Evolutionary conservation across 53 echinoderm and acorn worm genomes (phyloP).

Genomic region (Stichopus horrens): DNA sequence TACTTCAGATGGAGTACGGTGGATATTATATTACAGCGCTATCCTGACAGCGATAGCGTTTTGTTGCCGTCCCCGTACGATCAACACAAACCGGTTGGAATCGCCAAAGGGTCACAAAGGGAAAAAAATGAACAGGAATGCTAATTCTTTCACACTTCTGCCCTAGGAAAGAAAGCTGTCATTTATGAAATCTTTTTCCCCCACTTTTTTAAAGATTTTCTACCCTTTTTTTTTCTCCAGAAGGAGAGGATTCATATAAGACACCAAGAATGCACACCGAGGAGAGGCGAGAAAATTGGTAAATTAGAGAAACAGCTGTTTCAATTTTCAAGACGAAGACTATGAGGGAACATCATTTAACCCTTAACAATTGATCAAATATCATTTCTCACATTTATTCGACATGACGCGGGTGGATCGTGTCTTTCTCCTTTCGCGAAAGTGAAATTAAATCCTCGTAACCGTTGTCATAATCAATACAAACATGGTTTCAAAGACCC

Average conservation of each 20-base stretch:
- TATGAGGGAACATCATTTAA: background rate
- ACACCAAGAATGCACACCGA: background rate
- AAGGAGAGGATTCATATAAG: background rate
- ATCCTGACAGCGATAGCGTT: no score
- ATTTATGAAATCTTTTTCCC: background rate
- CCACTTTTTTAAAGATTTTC: background rate
- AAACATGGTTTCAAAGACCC: constrained; percentile 4
- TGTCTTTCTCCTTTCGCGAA: background rate
- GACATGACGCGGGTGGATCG: background rate
- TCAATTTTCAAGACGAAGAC: background rate
- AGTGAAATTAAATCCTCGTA: background rate
- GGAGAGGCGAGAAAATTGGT: background rate
- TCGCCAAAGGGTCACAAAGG: no score
- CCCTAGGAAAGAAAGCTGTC: background rate
- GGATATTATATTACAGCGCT: no score
- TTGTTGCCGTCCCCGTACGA: no score
- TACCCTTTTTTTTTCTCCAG: background rate
- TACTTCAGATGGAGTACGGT: no score
- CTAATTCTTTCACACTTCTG: no score
- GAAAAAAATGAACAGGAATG: no score
- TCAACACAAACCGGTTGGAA: no score
- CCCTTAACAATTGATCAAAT: background rate
- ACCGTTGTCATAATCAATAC: constrained; percentile 3
- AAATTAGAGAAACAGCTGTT: constrained; percentile 13
- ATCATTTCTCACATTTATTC: background rate